A percentile compares a stretch with the other conserved stretches of the same genome.
phyloP scores from a whole-genome alignment of 1,140 invertebrate species.

The Danaus plexippus region DNA sequence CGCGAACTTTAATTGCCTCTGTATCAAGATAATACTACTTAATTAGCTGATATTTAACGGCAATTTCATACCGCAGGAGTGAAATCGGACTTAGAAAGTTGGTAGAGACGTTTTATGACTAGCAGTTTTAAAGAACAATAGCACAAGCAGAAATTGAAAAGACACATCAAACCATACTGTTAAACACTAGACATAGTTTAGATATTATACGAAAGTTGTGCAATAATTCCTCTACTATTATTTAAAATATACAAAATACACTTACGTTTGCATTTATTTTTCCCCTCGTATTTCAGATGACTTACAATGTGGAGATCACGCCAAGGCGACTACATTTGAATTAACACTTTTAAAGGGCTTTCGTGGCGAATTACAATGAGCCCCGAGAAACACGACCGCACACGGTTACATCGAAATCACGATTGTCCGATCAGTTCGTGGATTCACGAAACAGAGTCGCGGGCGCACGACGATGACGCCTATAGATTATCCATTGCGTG shows the following conservation, averaged over 20 bases:
- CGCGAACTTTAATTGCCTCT: not conserved
- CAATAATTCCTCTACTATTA: constrained; percentile 32
- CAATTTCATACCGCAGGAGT: not conserved
- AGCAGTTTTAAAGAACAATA: too few species aligned
- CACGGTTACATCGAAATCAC: constrained; percentile 59
- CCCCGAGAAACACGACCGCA: constrained; percentile 57
- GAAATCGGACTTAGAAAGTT: constrained; percentile 9
- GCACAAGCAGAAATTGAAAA: not conserved
- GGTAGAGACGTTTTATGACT: not conserved
- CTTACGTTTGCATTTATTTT: constrained; percentile 65
- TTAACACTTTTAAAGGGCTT: constrained; percentile 61
- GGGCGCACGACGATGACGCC: constrained; percentile 19
- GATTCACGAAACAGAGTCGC: constrained; percentile 15
- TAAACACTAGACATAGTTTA: not conserved
- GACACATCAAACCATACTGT: not conserved
- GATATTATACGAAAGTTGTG: constrained; percentile 34
- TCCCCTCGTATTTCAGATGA: constrained; percentile 54
- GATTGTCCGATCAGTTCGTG: constrained; percentile 28
- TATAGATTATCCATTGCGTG: not conserved
- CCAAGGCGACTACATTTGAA: constrained; percentile 68
- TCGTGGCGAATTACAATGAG: constrained; percentile 66
- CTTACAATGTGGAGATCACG: constrained; percentile 40
- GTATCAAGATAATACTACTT: not conserved
- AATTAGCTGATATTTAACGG: constrained; percentile 1
- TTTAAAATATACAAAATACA: constrained; percentile 28